These are phyloP conservation scores for Loris lydekkerianus DNA, from an alignment of 2,797 vertebrate species.

Conservation along the genomic window DNA sequence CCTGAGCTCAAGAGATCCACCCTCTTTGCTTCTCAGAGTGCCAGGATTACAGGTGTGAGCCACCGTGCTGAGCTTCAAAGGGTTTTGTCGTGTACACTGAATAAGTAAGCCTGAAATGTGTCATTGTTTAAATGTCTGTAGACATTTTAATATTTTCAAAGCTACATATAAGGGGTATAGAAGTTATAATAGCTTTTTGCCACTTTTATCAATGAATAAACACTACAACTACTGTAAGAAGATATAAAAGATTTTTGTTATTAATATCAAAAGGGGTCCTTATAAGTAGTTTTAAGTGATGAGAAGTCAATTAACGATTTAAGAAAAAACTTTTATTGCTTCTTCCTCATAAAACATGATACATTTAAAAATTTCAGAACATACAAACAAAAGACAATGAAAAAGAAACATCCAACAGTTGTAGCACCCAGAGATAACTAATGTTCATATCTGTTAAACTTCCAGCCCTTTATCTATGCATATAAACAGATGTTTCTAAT, in stretches of 20 bases:
- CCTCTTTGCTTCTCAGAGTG: too few relatives aligned
- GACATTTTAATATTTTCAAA: not conserved
- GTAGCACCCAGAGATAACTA: not conserved
- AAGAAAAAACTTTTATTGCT: constrained; percentile 58
- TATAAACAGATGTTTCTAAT: constrained; percentile 6
- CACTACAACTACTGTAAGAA: not conserved
- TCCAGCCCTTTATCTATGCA: not conserved
- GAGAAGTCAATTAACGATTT: not conserved
- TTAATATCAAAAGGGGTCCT: constrained; percentile 17
- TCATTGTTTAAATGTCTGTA: not conserved
- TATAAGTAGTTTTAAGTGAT: constrained; percentile 29
- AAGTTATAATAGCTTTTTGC: not conserved
- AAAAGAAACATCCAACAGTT: not conserved
- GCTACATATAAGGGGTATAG: not conserved
- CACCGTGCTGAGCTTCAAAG: not conserved
- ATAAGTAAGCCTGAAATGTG: not conserved
- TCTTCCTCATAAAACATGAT: constrained; percentile 13
- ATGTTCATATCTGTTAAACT: constrained; percentile 24
- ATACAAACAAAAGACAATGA: constrained; percentile 39
- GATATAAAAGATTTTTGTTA: constrained; percentile 18
- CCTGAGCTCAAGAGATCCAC: too few relatives aligned
- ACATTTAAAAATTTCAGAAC: constrained; percentile 63
- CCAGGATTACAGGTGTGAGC: too few relatives aligned
- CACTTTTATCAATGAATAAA: not conserved
- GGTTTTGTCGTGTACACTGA: not conserved